Conservation (phyloP, 2,888 invertebrate species). For the Ophonus ardosiacus region DNA sequence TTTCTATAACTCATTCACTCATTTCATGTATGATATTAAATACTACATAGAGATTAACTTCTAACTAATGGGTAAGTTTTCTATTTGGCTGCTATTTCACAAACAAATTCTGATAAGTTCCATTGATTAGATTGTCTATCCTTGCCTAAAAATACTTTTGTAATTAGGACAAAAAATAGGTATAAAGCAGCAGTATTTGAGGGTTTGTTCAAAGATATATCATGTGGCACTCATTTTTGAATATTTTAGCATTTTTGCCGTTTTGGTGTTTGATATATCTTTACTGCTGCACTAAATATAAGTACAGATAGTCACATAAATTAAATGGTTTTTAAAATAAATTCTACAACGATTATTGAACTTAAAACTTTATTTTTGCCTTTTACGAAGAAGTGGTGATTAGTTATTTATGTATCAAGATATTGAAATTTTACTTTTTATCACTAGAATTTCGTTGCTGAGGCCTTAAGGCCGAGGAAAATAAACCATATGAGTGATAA, state of each 20-base stretch:
- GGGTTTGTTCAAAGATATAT: constrained; percentile 12
- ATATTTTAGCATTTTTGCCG: constrained; percentile 34
- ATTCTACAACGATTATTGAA: too few species aligned
- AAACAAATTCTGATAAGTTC: constrained; percentile 37
- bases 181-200: constrained; percentile 44
- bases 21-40: constrained; percentile 26
- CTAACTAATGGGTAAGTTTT: constrained; percentile 55
- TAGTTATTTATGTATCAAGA: too few species aligned
- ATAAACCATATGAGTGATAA: too few species aligned
- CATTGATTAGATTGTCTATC: constrained; percentile 53
- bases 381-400: too few species aligned
- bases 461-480: too few species aligned
- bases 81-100: constrained; percentile 62
- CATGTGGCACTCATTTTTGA: constrained; percentile 40
- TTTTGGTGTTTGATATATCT: constrained; percentile 51
- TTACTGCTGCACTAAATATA: constrained; percentile 49
- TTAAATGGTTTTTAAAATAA: too few species aligned
- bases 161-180: constrained; percentile 18
- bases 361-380: too few species aligned
- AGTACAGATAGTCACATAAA: not conserved
- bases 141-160: constrained; percentile 48
- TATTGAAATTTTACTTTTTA: too few species aligned
- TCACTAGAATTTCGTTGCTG: too few species aligned
- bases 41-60: not conserved
- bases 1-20: constrained; percentile 19